Evolutionary conservation across 2,888 invertebrate genomes (phyloP).

Genomic region (Euphydryas editha): DNA sequence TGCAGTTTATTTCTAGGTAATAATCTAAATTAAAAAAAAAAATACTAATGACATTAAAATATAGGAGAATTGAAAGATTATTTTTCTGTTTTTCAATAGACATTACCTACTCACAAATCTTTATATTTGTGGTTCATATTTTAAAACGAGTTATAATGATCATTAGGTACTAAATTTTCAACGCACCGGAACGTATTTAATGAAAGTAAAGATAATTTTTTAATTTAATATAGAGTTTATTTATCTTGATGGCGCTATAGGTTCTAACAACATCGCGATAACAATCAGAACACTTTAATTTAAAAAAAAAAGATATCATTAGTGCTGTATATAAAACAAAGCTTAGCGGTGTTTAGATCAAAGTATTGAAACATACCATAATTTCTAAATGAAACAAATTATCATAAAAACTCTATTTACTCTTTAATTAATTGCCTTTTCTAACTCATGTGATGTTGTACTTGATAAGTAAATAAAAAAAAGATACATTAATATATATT

Average conservation of each 20-base stretch:
- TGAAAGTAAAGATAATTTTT: not conserved
- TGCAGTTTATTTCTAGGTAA: too few species aligned
- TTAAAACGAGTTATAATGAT: too few species aligned
- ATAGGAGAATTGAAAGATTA: too few species aligned
- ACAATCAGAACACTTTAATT: constrained; percentile 1
- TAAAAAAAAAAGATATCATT: not conserved
- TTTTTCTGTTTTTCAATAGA: too few species aligned
- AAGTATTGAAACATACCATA: not conserved
- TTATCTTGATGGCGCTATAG: not conserved
- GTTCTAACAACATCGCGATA: not conserved
- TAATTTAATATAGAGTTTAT: not conserved
- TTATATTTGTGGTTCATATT: too few species aligned
- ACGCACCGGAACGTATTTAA: not conserved
- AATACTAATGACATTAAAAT: too few species aligned
- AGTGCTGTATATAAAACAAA: not conserved
- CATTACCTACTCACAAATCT: too few species aligned
- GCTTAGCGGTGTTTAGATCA: not conserved
- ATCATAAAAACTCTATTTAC: constrained; percentile 4
- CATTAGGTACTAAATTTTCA: not conserved
- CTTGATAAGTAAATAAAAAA: constrained; percentile 5
- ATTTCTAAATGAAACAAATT: constrained; percentile 9
- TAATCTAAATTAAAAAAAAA: too few species aligned
- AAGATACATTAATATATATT: not conserved
- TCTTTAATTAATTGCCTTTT: constrained; percentile 5
- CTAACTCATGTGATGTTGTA: not conserved